Evolutionary conservation across 2,113 vertebrate genomes (phyloP).

Genomic region (Pelecanoides urinatrix): DNA sequence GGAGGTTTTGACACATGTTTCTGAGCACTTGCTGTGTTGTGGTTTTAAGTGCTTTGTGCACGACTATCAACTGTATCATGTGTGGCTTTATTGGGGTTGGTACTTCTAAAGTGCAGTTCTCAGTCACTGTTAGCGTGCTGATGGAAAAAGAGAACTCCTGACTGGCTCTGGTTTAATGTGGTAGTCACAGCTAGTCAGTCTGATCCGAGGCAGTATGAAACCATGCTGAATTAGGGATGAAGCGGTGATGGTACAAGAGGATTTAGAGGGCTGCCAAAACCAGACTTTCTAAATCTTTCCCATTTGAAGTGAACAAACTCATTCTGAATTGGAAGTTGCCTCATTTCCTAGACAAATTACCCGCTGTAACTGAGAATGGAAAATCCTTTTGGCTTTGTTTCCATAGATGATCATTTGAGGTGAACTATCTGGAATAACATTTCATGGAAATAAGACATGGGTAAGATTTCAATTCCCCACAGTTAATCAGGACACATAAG

Average conservation of each 20-base stretch:
- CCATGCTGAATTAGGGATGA: not conserved
- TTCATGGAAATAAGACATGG: not conserved
- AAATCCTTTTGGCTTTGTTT: not conserved
- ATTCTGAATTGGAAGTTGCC: not conserved
- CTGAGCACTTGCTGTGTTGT: not conserved
- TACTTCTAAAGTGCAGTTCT: not conserved
- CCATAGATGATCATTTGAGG: not conserved
- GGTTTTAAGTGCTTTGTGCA: not conserved
- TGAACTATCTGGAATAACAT: not conserved
- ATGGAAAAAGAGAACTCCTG: not conserved
- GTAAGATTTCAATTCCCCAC: not conserved
- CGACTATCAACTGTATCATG: fast-evolving
- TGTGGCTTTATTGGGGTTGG: not conserved
- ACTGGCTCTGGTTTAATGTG: not conserved
- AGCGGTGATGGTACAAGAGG: not conserved
- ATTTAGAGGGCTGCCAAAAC: not conserved
- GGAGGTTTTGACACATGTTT: not conserved
- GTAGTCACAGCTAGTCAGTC: not conserved
- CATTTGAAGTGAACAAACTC: not conserved
- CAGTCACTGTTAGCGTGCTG: not conserved
- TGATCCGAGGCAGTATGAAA: not conserved
- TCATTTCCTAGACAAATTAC: not conserved
- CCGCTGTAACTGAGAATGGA: not conserved
- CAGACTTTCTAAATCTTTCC: not conserved
- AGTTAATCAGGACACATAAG: fast-evolving